Percentiles rank a stretch among this genome's conserved stretches.
Conservation (phyloP, 2,888 invertebrate genomes). For the Siphlonurus alternatus region DNA sequence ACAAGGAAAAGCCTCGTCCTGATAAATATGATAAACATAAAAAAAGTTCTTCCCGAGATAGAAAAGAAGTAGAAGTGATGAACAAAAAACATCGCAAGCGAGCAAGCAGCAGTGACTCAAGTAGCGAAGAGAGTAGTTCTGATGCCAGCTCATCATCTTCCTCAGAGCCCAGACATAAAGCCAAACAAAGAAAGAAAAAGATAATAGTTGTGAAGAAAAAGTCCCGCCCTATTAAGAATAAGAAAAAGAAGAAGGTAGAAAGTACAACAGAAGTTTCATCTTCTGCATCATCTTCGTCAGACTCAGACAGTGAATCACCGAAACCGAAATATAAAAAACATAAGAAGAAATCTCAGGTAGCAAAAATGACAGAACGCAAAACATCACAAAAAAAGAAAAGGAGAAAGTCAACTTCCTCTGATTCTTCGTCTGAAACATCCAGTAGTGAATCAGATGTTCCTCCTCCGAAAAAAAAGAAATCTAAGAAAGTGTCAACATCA, state of each 20-base stretch:
- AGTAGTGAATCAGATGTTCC: slow-evolving; percentile 6
- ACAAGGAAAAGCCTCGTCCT: not conserved
- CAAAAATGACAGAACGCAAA: not conserved
- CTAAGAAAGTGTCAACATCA: not conserved
- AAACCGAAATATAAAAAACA: not conserved
- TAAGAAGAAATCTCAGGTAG: not conserved
- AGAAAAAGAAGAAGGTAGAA: not conserved
- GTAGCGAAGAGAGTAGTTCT: not conserved
- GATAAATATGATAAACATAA: not conserved
- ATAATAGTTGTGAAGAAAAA: not conserved
- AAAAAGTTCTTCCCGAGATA: not conserved
- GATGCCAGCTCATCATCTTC: not conserved
- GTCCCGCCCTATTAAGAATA: not conserved
- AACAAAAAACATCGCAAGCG: not conserved
- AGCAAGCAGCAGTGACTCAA: not conserved
- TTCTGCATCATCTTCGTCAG: not conserved
- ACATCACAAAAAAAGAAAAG: not conserved
- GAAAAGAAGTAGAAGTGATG: not conserved
- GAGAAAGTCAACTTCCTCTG: not conserved
- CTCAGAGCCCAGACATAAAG: not conserved
- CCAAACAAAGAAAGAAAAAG: not conserved
- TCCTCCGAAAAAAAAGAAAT: not conserved
- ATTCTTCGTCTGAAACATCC: not conserved
- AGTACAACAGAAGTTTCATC: not conserved
- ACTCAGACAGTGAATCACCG: not conserved